phyloP scores from a whole-genome alignment of 2,113 vertebrate species.

The Chinchilla lanigera region DNA sequence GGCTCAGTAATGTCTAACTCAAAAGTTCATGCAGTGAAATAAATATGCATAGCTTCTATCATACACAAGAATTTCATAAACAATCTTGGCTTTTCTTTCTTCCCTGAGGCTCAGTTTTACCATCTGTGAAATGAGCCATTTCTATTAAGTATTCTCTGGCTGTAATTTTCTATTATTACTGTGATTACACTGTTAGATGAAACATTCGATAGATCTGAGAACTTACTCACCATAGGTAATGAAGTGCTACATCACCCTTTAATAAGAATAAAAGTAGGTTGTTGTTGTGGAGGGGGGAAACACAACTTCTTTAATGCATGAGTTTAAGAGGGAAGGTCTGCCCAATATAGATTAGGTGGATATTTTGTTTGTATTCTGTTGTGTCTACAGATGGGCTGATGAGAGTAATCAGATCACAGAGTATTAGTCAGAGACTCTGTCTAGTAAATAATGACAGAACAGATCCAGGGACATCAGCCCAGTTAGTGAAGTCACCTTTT shows the following conservation, averaged over 20 bases:
- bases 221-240: neutral
- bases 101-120: neutral
- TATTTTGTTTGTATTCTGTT: slow-evolving; percentile 63
- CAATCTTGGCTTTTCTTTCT: neutral
- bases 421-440: slow-evolving; percentile 68
- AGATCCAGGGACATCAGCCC: neutral
- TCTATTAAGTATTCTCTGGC: neutral
- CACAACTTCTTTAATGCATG: neutral
- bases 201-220: neutral
- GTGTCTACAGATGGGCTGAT: slow-evolving; percentile 48
- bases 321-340: neutral
- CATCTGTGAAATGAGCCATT: slow-evolving; percentile 34
- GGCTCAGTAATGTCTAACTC: neutral
- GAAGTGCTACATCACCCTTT: neutral
- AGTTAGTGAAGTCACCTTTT: slow-evolving; percentile 48
- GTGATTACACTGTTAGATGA: neutral
- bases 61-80: neutral
- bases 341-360: neutral
- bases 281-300: neutral
- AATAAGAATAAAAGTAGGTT: neutral
- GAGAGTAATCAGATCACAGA: slow-evolving; percentile 53
- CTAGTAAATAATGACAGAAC: slow-evolving; percentile 48
- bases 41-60: neutral
- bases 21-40: neutral
- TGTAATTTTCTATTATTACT: neutral